Conservation (phyloP, 2,888 invertebrate genomes). For the Reticulitermes lucifugus region DNA sequence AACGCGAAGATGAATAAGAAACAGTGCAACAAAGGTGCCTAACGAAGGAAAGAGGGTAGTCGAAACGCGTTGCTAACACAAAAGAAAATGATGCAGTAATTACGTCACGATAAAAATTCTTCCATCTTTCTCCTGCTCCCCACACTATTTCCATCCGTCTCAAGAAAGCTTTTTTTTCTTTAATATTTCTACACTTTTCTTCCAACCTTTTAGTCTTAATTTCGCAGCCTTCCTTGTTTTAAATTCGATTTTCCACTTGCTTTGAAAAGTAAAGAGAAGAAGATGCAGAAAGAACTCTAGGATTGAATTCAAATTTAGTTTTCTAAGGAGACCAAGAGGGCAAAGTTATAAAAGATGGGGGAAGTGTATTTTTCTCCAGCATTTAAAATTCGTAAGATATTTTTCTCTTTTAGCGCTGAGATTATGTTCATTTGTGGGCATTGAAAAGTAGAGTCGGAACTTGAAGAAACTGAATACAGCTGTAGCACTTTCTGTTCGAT, state of each 20-base stretch:
- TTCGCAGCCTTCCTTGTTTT: slow-evolving; percentile 38
- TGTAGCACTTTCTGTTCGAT: too few relatives aligned
- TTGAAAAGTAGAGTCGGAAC: neutral
- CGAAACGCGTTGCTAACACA: slow-evolving; percentile 32
- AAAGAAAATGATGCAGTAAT: slow-evolving; percentile 44
- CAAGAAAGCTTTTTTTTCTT: neutral
- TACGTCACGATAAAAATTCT: slow-evolving; percentile 26
- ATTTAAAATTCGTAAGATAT: neutral
- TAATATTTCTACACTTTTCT: slow-evolving; percentile 26
- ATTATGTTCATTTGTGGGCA: neutral
- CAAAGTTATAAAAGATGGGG: slow-evolving; percentile 1
- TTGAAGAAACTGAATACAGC: neutral
- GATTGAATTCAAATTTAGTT: slow-evolving; percentile 16
- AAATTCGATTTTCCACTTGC: slow-evolving; percentile 43
- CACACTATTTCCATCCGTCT: neutral
- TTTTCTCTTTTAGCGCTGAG: neutral
- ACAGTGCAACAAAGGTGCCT: slow-evolving; percentile 25
- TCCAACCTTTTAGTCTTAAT: slow-evolving; percentile 41
- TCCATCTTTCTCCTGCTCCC: neutral
- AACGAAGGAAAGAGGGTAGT: slow-evolving; percentile 22
- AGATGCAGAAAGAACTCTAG: neutral
- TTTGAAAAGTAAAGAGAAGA: slow-evolving; percentile 39
- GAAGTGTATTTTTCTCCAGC: neutral
- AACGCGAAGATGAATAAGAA: slow-evolving; percentile 24
- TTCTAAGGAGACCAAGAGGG: slow-evolving; percentile 9